Evolutionary conservation across 2,113 vertebrate species (phyloP).

Genomic region (Mixornis gularis): DNA sequence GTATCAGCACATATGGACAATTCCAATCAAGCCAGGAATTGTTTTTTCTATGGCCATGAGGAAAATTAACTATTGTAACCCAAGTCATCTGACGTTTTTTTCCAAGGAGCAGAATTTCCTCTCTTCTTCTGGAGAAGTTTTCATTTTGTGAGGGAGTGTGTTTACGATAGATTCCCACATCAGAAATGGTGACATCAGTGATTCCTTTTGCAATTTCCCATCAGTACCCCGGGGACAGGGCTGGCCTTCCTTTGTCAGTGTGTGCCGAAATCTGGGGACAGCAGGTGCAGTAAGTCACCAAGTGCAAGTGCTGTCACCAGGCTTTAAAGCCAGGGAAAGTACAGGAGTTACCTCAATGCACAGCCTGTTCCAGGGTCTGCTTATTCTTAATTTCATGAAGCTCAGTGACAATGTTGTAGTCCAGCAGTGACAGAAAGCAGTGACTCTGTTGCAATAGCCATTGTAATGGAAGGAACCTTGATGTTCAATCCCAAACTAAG

Average conservation of each 20-base stretch:
- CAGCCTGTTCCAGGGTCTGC: background rate
- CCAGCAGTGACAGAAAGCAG: background rate
- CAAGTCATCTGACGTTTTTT: background rate
- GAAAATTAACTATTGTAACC: background rate
- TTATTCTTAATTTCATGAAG: background rate
- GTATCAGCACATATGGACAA: background rate
- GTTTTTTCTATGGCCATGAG: background rate
- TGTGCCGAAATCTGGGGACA: background rate
- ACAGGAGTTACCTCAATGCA: background rate
- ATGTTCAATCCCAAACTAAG: background rate
- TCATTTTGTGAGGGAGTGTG: background rate
- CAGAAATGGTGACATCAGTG: slow-evolving; percentile 29
- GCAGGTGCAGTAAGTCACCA: background rate
- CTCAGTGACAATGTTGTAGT: background rate
- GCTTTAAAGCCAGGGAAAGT: background rate
- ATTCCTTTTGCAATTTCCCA: slow-evolving; percentile 54
- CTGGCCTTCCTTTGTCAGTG: slow-evolving; percentile 22
- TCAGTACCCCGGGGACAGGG: slow-evolving; percentile 5
- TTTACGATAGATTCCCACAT: background rate
- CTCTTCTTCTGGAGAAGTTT: slow-evolving; percentile 28
- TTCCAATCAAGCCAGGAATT: background rate
- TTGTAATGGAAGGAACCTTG: background rate
- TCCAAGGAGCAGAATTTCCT: slow-evolving; percentile 35
- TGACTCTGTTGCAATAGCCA: background rate
- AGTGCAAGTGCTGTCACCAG: background rate